Percentiles rank a stretch among this genome's conserved stretches.
Conservation (phyloP, 2,113 vertebrate genomes). For the Thryonomys swinderianus region DNA sequence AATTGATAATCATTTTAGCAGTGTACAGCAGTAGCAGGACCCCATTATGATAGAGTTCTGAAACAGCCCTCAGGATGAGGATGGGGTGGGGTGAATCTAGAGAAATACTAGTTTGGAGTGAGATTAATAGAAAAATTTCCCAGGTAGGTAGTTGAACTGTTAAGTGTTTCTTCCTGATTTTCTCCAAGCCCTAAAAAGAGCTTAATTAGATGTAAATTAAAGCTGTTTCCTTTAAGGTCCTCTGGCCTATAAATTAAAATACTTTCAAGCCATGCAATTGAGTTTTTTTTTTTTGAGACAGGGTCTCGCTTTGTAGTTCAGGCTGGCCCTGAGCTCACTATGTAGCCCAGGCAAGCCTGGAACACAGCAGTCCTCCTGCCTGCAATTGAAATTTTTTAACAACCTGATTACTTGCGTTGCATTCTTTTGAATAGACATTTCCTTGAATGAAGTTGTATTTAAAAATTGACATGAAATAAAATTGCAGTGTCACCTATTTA, state of each 20-base stretch:
- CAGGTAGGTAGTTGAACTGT: constrained; percentile 21
- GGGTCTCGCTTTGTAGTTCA: too few relatives aligned
- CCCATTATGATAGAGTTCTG: not conserved
- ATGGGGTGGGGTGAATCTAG: not conserved
- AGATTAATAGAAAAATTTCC: constrained; percentile 40
- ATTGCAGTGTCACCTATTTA: not conserved
- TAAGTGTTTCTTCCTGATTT: not conserved
- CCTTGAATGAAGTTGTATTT: not conserved
- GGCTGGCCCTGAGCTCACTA: too few relatives aligned
- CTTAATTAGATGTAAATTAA: not conserved
- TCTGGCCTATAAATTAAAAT: constrained; percentile 20
- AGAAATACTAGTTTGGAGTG: not conserved
- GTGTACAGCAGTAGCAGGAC: not conserved
- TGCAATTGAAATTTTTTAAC: constrained; percentile 8
- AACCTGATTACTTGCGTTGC: not conserved
- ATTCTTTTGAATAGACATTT: constrained; percentile 40
- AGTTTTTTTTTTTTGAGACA: too few relatives aligned
- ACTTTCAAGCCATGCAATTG: constrained; percentile 11
- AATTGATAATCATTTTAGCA: not conserved
- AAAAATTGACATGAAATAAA: constrained; percentile 36
- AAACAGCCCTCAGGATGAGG: not conserved
- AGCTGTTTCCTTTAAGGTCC: not conserved
- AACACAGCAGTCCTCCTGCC: too few relatives aligned
- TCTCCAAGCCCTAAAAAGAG: not conserved
- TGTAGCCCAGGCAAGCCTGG: too few relatives aligned